A percentile compares a stretch with the other conserved stretches of the same genome.
These are phyloP conservation scores for Elanus axillaris DNA, from an alignment of 2,113 vertebrate species.

Conservation along the genomic window DNA sequence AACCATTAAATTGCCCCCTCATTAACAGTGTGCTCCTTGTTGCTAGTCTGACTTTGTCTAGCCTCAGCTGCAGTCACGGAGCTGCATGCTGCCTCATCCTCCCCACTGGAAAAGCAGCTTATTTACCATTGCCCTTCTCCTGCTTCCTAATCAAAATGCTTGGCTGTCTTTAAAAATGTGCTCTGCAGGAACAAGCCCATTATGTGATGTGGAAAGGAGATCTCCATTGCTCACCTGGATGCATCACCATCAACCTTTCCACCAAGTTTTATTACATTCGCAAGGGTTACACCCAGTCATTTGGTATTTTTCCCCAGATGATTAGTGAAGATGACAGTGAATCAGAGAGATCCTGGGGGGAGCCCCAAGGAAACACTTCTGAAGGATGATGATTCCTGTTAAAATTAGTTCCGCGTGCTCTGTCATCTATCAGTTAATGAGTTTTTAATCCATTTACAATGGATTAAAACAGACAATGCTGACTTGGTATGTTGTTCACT, in stretches of 20 bases:
- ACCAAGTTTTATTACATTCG: not conserved
- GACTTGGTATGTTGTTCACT: not conserved
- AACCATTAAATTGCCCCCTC: not conserved
- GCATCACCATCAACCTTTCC: not conserved
- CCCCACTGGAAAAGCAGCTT: not conserved
- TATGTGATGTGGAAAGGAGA: not conserved
- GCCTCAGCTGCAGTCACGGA: not conserved
- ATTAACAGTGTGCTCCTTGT: not conserved
- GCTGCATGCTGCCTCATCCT: not conserved
- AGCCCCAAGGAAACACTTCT: slow-evolving; percentile 1
- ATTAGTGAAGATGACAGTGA: not conserved
- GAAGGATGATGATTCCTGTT: not conserved
- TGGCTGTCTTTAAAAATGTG: rapidly evolving
- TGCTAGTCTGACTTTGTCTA: not conserved
- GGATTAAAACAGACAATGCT: not conserved
- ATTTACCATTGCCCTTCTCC: not conserved
- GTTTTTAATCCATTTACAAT: slow-evolving; percentile 36
- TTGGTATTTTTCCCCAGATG: not conserved
- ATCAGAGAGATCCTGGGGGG: not conserved
- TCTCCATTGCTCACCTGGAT: not conserved
- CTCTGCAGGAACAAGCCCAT: not conserved
- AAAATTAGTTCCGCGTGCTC: not conserved
- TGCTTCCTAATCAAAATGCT: not conserved
- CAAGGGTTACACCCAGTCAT: not conserved
- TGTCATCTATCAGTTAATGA: slow-evolving; percentile 30